Base-by-base conservation (phyloP, 2,888 invertebrate species). In the Drosophila multiciliata region DNA sequence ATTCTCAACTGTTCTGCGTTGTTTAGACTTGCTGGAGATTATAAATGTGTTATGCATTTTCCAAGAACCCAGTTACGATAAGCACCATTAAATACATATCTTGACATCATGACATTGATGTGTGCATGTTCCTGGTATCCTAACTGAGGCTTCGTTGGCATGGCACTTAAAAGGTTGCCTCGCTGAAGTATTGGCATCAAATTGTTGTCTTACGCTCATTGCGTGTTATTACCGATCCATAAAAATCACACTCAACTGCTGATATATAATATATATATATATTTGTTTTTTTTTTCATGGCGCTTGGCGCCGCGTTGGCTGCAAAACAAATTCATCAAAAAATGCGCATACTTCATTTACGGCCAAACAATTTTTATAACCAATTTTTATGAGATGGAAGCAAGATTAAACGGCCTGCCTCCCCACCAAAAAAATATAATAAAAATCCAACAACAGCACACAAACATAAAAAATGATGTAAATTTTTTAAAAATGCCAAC, bases 341-440 rank as follows among this genome's bases (percentile, higher is more conserved):
- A 67, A 88, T 65, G 73, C 66, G 72, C 73, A 72, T 86, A 83
- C 87, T 83, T 86, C 71, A 83, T 88, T 86, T 73, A 83, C 84
- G 76, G 83, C 83, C 69, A 83, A 84, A 87, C 83, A 82, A 87
- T 85, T 84, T 84, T 84, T 87, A 87, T 82, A 84, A 84, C 84
- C 84, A 78, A 84, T 84, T 84, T 87, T 84, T 82, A 84, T 82
- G 75, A 66, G 75, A 68, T 75, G 70, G 49, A 29, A 66, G 48
- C 67, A 40, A 55, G 62, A 65, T 33, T 45, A 59, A 54, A 55
- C n/a, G 26, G n/a, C 23, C 3, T 23, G 20, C 9, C 33, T 12
- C 54, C 7, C 32, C 33, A 11, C 32, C 12, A 17, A 45, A 59
- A 68, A 20, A 26, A 45, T 38, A 29, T 26, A 52, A 66, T 61